A percentile compares a stretch with the other conserved stretches of the same genome.
Conservation (phyloP, 2,888 invertebrate genomes). For the Latrodectus elegans region DNA sequence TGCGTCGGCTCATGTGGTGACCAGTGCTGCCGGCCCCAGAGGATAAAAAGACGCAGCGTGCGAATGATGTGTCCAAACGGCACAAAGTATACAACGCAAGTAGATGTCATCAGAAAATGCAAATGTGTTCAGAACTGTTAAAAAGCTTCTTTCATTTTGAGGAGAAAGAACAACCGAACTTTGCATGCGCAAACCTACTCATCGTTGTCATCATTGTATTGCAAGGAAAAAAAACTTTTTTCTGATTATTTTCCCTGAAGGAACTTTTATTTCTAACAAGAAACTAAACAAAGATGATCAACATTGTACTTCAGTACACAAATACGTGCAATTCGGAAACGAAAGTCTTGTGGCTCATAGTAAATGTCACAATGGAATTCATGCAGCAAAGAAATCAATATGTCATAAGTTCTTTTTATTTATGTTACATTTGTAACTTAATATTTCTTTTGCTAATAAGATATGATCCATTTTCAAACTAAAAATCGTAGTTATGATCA, state of each 20-base stretch:
- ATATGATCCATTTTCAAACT: no score
- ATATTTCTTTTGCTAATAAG: no score
- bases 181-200: background rate
- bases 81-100: conserved; percentile 93
- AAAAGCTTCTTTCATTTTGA: background rate
- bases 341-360: no score
- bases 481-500: no score
- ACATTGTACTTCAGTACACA: background rate
- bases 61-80: conserved; percentile 94
- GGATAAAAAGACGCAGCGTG: conserved; percentile 95
- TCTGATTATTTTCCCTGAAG: background rate
- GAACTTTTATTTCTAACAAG: no score
- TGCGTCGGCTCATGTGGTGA: conserved; percentile 87
- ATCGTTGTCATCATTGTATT: background rate
- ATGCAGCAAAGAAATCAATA: no score
- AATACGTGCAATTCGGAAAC: no score
- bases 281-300: background rate
- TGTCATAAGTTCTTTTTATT: no score
- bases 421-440: no score
- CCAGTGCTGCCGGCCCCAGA: conserved; percentile 91
- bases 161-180: background rate
- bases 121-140: conserved; percentile 82
- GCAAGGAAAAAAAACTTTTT: background rate
- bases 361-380: no score
- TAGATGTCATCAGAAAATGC: conserved; percentile 97